These are phyloP conservation scores for Austrofundulus limnaeus DNA, from an alignment of 2,113 vertebrate species.

Conservation along the genomic window DNA sequence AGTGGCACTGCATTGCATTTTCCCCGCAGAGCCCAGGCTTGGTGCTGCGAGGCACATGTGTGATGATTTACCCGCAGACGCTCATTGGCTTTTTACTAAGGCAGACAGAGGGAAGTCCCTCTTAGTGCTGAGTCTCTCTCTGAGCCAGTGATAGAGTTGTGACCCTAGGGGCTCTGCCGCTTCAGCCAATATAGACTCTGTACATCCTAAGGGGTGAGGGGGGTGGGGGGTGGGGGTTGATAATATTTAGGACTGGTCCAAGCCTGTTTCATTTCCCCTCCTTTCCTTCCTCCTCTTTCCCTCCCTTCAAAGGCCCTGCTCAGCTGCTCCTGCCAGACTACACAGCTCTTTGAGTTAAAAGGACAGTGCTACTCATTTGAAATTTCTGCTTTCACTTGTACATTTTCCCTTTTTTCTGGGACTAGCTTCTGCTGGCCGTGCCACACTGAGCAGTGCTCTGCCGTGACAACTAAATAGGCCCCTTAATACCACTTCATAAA, in stretches of 20 bases:
- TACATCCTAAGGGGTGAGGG: conserved; percentile 80
- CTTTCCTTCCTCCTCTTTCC: conserved; percentile 56
- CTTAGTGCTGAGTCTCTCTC: conserved; percentile 61
- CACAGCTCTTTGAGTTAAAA: conserved; percentile 83
- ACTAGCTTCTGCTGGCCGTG: conserved; percentile 72
- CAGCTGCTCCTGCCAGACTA: conserved; percentile 78
- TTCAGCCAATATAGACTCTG: conserved; percentile 76
- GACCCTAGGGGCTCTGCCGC: conserved; percentile 73
- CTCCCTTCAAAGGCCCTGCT: conserved; percentile 77
- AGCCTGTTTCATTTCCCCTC: conserved; percentile 74
- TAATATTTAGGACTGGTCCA: conserved; percentile 73
- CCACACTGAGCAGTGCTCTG: conserved; percentile 73
- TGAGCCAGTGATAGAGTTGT: conserved; percentile 68
- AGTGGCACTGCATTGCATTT: conserved; percentile 77
- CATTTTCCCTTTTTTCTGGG: conserved; percentile 65
- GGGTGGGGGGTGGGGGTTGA: too few species aligned
- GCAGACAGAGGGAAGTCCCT: conserved; percentile 71
- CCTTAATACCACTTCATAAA: conserved; percentile 82
- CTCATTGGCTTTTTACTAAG: conserved; percentile 57
- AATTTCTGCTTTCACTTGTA: conserved; percentile 75
- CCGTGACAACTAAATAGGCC: conserved; percentile 82
- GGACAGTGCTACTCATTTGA: conserved; percentile 79
- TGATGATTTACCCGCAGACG: conserved; percentile 75
- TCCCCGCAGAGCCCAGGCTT: conserved; percentile 72
- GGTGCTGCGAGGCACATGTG: conserved; percentile 76